phyloP scores from a whole-genome alignment of 2,797 vertebrate species.

The Echiichthys vipera region DNA sequence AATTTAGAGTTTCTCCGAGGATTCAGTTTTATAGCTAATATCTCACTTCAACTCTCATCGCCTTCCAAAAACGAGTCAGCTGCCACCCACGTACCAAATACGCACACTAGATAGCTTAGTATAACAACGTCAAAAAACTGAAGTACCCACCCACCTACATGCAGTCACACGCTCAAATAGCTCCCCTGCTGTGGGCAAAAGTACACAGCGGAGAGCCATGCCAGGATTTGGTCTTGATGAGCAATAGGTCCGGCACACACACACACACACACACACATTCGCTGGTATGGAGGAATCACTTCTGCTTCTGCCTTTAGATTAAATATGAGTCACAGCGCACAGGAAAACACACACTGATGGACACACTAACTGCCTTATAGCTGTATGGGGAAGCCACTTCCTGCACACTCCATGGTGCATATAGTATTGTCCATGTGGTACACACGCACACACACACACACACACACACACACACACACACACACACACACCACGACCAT shows the following conservation, averaged over 20 bases:
- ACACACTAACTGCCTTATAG: constrained; percentile 10
- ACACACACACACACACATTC: background rate
- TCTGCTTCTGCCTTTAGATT: constrained; percentile 54
- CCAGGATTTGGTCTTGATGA: constrained; percentile 32
- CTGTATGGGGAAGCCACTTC: constrained; percentile 25
- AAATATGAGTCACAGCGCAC: constrained; percentile 56
- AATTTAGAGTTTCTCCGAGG: background rate
- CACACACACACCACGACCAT: constrained; percentile 1
- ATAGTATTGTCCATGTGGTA: constrained; percentile 12
- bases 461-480: constrained; percentile 23
- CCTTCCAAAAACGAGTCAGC: constrained; percentile 46
- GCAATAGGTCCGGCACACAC: constrained; percentile 15
- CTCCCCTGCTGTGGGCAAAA: constrained; percentile 60
- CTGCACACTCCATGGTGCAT: constrained; percentile 41
- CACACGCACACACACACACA: constrained; percentile 2
- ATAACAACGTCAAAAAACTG: constrained; percentile 46
- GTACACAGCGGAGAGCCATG: constrained; percentile 32
- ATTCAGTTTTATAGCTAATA: constrained; percentile 16
- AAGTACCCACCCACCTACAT: constrained; percentile 58
- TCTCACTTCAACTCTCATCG: constrained; percentile 26
- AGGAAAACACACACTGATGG: constrained; percentile 31
- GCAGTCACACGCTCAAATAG: constrained; percentile 52
- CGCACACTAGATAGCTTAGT: constrained; percentile 21
- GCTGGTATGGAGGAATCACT: constrained; percentile 28
- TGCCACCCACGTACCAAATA: constrained; percentile 48